Percentiles rank a stretch among this genome's conserved stretches.
phyloP scores from a whole-genome alignment of 2,113 vertebrate species.

The Pelvicachromis taeniatus region DNA sequence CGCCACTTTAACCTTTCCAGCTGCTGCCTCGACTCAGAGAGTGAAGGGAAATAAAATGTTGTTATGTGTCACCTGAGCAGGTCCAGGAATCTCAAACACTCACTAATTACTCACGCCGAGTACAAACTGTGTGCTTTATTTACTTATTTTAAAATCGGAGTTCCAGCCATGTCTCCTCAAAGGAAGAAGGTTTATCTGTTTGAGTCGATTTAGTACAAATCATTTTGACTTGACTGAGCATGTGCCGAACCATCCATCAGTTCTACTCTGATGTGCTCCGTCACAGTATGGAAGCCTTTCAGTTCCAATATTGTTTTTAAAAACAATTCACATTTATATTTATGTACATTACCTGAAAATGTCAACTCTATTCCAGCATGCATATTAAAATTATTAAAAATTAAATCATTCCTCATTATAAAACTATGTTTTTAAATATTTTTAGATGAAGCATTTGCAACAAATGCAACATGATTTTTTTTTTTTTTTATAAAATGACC shows the following conservation, averaged over 20 bases:
- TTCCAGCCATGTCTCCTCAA: not conserved
- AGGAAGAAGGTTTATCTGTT: not conserved
- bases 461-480: not conserved
- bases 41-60: constrained; percentile 2
- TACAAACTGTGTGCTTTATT: not conserved
- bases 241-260: not conserved
- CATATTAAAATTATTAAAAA: no score
- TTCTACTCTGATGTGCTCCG: not conserved
- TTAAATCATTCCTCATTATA: no score
- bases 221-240: not conserved
- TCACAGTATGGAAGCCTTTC: not conserved
- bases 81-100: not conserved
- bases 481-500: not conserved
- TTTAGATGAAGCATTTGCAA: not conserved
- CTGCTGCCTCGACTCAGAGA: constrained; percentile 29
- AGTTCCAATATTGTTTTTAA: not conserved
- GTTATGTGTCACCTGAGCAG: not conserved
- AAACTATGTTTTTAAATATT: not conserved
- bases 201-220: not conserved
- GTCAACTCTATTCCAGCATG: not conserved
- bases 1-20: constrained; percentile 69
- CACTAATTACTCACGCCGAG: not conserved
- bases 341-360: not conserved
- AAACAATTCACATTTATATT: not conserved
- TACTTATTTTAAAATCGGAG: not conserved